A percentile compares a stretch with the other conserved stretches of the same genome.
phyloP scores from a whole-genome alignment of 2,797 vertebrate genomes.

The Podarcis lilfordi region DNA sequence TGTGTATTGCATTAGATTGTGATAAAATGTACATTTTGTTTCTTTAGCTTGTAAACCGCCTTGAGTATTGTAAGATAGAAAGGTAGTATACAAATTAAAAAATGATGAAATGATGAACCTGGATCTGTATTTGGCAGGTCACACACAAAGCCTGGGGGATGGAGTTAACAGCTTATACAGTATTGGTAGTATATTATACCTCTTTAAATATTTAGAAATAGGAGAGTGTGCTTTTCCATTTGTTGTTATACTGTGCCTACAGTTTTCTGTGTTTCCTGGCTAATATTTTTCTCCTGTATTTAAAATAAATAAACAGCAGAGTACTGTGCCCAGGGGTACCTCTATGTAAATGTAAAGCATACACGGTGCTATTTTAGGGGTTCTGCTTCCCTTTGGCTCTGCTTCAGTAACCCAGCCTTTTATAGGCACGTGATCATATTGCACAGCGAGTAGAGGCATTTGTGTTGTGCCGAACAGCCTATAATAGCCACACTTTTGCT shows the following conservation, averaged over 20 bases:
- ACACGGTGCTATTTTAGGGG: constrained; percentile 62
- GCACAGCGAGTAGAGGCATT: constrained; percentile 43
- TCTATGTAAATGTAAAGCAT: constrained; percentile 45
- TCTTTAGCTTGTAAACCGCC: too few relatives aligned
- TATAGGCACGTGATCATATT: constrained; percentile 40
- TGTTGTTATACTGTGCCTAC: constrained; percentile 35
- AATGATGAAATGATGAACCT: too few relatives aligned
- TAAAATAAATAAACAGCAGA: constrained; percentile 25
- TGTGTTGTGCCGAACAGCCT: constrained; percentile 2
- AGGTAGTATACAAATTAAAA: too few relatives aligned
- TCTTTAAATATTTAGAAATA: background rate
- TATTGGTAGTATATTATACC: background rate
- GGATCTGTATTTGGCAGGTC: background rate
- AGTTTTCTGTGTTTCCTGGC: constrained; percentile 55
- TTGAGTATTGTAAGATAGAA: too few relatives aligned
- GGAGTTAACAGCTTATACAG: background rate
- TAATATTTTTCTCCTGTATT: constrained; percentile 40
- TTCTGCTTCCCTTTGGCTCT: constrained; percentile 51
- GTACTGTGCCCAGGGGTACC: constrained; percentile 22
- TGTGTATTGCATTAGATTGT: too few relatives aligned
- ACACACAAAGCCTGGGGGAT: background rate
- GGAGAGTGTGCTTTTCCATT: constrained; percentile 47
- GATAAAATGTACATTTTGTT: too few relatives aligned
- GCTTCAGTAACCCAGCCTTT: constrained; percentile 59
- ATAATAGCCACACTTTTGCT: constrained; percentile 18